Evolutionary conservation across 2,888 invertebrate species (phyloP), one percentile per base, ranked within the genome.

Genomic region (Amphipoea lucens): DNA sequence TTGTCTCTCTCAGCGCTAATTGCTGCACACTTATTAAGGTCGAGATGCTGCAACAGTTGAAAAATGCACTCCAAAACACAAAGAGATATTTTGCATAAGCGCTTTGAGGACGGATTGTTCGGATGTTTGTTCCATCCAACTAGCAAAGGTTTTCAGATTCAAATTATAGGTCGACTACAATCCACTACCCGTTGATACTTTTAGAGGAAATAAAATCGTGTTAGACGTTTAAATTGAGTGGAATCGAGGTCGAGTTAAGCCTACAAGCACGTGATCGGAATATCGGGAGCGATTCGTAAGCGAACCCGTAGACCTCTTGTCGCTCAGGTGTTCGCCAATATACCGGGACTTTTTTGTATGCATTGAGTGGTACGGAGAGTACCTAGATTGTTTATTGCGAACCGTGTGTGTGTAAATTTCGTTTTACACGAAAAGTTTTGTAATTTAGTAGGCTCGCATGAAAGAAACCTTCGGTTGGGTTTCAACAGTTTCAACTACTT

Each of bases 11-110:
- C 87, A 74, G 87, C 93, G 86, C 92, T 94, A 94, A 95, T 94
- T 94, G 95, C 93, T 90, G 91, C 92, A 90, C 92, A 90, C 92
- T 93, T 94, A 94, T 94, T 94, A 92, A 94, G 94, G 93, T 92
- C 93, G 92, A 92, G 92, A 90, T 82, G 88, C 88, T 90, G 91
- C 91, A 90, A 91, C 91, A 86, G 91, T 91, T 92, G 80, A 92
- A 92, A 92, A 93, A 93, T 93, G 91, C 92, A 93, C 91, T 91
- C 85, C 81, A 84, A 87, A 87, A 88, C 86, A 88, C 89, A 90
- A 87, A 85, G 87, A 74, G 85, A 87, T 85, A 74, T 78, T 88
- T 89, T 79, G 75, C 69, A 73, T 81, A 74, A 74, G 78, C 74
- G 78, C 85, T 87, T 86, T 87, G 83, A 85, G 73, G 29, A 82